phyloP scores from a whole-genome alignment of 92 coral and sea anemone species.

The Porites lobata region DNA sequence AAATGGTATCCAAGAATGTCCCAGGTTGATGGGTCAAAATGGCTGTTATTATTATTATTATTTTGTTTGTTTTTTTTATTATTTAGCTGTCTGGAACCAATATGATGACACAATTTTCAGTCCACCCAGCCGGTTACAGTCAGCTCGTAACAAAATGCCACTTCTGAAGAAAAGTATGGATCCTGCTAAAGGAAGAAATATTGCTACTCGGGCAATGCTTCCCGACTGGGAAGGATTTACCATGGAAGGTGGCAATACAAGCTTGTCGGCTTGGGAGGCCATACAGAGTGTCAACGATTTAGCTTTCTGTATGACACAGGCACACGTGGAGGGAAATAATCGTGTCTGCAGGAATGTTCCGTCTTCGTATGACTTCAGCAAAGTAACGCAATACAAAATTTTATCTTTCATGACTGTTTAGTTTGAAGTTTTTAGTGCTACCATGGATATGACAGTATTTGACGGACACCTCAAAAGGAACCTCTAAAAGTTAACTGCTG shows the following conservation, averaged over 20 bases:
- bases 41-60: neutral
- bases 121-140: slow-evolving; percentile 9
- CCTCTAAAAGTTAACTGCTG: no score
- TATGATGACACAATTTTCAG: slow-evolving; percentile 68
- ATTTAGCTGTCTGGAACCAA: slow-evolving; percentile 70
- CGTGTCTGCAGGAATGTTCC: neutral
- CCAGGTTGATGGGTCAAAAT: no score
- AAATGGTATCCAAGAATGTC: no score
- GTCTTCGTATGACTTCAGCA: neutral
- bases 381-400: neutral
- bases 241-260: neutral
- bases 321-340: slow-evolving; percentile 5
- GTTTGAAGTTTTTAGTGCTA: no score
- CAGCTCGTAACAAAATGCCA: slow-evolving; percentile 39
- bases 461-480: no score
- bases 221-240: slow-evolving; percentile 68
- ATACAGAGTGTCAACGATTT: slow-evolving; percentile 37
- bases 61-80: neutral
- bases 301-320: slow-evolving; percentile 66
- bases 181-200: slow-evolving; percentile 53
- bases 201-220: slow-evolving; percentile 60
- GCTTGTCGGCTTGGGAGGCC: slow-evolving; percentile 42
- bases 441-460: no score
- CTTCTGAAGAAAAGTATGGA: slow-evolving; percentile 26
- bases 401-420: no score